Base-by-base conservation (phyloP, 1,140 invertebrate species). In the Antheraea mylitta region DNA sequence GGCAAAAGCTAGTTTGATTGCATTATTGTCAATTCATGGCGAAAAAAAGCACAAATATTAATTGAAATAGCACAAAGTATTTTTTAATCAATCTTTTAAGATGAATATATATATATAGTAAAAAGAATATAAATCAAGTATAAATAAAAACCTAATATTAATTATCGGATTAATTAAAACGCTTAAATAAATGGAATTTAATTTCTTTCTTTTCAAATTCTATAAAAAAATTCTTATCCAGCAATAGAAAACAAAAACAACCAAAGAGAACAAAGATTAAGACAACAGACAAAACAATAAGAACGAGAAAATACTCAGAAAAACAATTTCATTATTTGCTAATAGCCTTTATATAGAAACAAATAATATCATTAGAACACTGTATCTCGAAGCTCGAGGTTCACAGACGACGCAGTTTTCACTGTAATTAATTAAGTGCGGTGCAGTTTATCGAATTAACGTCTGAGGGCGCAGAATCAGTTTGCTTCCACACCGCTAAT, bases 351-450 rank as follows among this genome's bases (percentile, higher is more conserved):
- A 53, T 53, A 53, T 13, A 53, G 45, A 53, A 53, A 53, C 45
- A 53, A 53, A 13, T 53, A 53, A 53, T 53, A 53, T 53, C 16
- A 53, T 53, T 53, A 53, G 45, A 53, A n/a, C 45, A 53, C 9
- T 53, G 16, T 53, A 53, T 53, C 45, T 53, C 45, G 45, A 53
- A 53, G 45, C 45, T 53, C 11, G 45, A 16, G 45, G 38, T n/a
- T 53, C 45, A 53, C 11, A 53, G 45, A 53, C 45, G 11, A 16
- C 9, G 45, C 45, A 53, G 45, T 53, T 53, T 53, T 53, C 45
- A 13, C 45, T 53, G 45, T 53, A 53, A 53, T 53, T 53, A 53
- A 53, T 53, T 53, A 53, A 53, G 45, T 53, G 45, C 45, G 45
- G 45, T 53, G 45, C 45, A 53, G 4, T 53, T 13, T 53, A 53